Evolutionary conservation across 2,888 invertebrate species (phyloP), one percentile per base, ranked within the genome.

Genomic region (Ctenicera cuprea): DNA sequence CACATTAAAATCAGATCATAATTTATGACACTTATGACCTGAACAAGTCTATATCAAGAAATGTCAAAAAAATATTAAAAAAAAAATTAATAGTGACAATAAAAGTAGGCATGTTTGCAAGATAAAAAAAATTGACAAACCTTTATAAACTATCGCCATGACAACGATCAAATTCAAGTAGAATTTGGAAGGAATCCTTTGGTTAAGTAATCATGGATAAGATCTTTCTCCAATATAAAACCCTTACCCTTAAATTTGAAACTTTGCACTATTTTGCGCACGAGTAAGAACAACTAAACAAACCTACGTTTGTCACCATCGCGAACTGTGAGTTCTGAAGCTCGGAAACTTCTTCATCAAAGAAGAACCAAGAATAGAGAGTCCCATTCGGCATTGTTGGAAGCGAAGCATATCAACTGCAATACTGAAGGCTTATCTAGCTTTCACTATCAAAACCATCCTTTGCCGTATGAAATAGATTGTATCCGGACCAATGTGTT

Each of bases 371-470:
- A 66, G 71, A 71, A 71, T 82, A 82, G 83, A 83, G 83, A 83
- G 83, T 82, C 26, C 26, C 5, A 22, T 78, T 73, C 80, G 84
- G 85, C 84, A 87, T 87, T 87, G 87, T 87, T 87, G 84, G 83
- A 84, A 87, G 79, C 87, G 82, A 85, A 86, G 82, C 87, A 86
- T 87, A 82, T 86, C 86, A 85, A 82, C 80, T 85, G 86, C 85
- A 86, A 86, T 84, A 83, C 81, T 80, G 71, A 74, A 71, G 67
- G 74, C 75, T 84, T 86, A 86, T 86, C 86, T 86, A 78, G 84
- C 86, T 87, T 87, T 87, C 87, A 87, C 87, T 86, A 86, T 86
- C 86, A 81, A 78, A 79, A 80, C 81, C 85, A 86, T 85, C 85
- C 85, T 83, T 76, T 70, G 70, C 70, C 74, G 52, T 78, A 80